phyloP scores from a whole-genome alignment of 2,797 vertebrate species.

The Buphagus erythrorhynchus region DNA sequence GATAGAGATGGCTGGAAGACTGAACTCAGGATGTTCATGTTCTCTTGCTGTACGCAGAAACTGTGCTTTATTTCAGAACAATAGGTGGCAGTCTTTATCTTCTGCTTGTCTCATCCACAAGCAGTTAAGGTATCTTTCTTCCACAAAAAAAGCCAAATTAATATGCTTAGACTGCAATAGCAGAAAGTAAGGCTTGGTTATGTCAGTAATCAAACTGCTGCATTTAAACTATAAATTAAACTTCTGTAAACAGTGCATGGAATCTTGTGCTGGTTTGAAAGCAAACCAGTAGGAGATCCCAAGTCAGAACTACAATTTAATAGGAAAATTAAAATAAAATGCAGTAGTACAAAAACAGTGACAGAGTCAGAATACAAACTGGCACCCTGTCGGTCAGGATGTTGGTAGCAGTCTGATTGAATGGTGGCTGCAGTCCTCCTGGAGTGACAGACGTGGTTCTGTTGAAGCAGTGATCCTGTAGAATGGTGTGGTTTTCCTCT shows the following conservation, averaged over 20 bases:
- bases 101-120: not conserved
- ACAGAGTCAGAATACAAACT: no score
- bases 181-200: not conserved
- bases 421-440: no score
- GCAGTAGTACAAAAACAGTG: no score
- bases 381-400: no score
- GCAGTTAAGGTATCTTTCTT: not conserved
- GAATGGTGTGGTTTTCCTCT: no score
- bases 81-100: conserved; percentile 29
- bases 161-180: not conserved
- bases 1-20: not conserved
- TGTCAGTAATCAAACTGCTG: not conserved
- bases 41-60: not conserved
- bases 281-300: no score
- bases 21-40: not conserved
- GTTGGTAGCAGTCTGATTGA: no score
- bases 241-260: not conserved
- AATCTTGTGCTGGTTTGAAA: not conserved
- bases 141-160: not conserved
- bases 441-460: no score
- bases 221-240: not conserved
- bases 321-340: no score
- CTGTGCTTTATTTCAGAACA: not conserved
- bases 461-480: no score
- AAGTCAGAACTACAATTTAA: no score